A percentile compares a stretch with the other conserved stretches of the same genome.
Evolutionary conservation across 2,797 vertebrate genomes (phyloP).

Genomic region (Xiphorhynchus erythropygius): DNA sequence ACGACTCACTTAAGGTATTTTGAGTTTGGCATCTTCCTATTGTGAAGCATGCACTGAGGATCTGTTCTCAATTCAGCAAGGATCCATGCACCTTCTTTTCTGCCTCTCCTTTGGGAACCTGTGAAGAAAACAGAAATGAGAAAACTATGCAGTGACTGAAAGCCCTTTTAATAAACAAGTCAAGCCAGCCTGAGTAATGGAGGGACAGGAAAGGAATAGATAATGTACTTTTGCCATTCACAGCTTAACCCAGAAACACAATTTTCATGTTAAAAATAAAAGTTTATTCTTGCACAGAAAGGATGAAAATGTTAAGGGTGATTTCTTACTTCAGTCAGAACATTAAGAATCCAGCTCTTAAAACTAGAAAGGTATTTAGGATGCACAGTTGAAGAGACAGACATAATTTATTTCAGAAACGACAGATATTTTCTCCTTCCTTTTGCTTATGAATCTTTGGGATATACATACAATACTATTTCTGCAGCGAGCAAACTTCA

Average conservation of each 20-base stretch:
- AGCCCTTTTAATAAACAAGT: neutral
- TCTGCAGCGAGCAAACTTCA: neutral
- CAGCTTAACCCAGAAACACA: neutral
- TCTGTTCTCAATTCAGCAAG: neutral
- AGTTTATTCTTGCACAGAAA: neutral
- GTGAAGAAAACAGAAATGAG: neutral
- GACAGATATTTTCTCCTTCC: neutral
- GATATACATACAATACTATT: neutral
- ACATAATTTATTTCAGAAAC: neutral
- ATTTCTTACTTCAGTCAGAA: neutral
- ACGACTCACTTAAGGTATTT: neutral
- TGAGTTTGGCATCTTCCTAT: neutral
- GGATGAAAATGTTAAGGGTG: neutral
- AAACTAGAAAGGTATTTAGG: neutral
- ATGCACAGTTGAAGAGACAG: neutral
- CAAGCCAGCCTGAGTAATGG: neutral
- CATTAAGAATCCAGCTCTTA: neutral
- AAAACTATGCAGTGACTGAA: neutral
- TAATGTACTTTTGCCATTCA: neutral
- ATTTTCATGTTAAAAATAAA: neutral
- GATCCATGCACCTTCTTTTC: neutral
- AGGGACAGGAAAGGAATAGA: neutral
- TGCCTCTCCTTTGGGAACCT: neutral
- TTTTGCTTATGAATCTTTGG: neutral
- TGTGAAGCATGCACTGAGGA: neutral